Percentiles rank a stretch among this genome's conserved stretches.
These are phyloP conservation scores for Vireo griseus DNA, from an alignment of 2,797 vertebrate species.

Conservation along the genomic window DNA sequence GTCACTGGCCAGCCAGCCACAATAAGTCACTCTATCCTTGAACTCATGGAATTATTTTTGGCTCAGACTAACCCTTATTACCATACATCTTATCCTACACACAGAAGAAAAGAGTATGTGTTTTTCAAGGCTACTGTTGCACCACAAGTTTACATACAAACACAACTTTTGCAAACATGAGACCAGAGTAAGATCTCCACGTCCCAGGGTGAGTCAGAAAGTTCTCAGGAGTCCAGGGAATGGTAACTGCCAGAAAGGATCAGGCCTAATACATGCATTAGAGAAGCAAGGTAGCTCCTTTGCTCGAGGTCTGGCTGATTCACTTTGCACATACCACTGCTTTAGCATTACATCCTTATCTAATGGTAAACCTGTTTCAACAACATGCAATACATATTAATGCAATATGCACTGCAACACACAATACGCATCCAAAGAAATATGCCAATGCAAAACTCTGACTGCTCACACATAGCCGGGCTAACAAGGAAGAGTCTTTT, in stretches of 20 bases:
- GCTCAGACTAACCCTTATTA: conserved; percentile 41
- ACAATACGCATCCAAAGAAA: conserved; percentile 62
- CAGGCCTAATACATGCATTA: conserved; percentile 52
- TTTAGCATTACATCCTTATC: conserved; percentile 52
- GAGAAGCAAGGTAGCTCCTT: conserved; percentile 48
- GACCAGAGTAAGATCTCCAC: background rate
- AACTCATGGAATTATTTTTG: conserved; percentile 45
- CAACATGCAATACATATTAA: conserved; percentile 69
- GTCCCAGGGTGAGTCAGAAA: conserved; percentile 29
- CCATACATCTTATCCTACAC: conserved; percentile 21
- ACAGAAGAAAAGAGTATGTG: conserved; percentile 40
- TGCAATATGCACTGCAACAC: conserved; percentile 66
- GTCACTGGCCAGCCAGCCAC: conserved; percentile 60
- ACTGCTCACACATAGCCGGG: conserved; percentile 45
- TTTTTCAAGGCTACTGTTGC: conserved; percentile 42
- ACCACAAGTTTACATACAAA: conserved; percentile 31
- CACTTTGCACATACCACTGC: conserved; percentile 47
- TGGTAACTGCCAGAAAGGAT: conserved; percentile 1
- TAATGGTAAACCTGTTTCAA: conserved; percentile 54
- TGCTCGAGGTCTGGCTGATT: conserved; percentile 27
- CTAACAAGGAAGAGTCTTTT: conserved; percentile 28
- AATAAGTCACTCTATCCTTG: conserved; percentile 38
- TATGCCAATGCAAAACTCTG: conserved; percentile 48
- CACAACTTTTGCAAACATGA: conserved; percentile 25
- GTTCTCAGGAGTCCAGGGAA: conserved; percentile 36